Evolutionary conservation across 2,113 vertebrate genomes (phyloP), one percentile per base, ranked within the genome.

Genomic region (Electrona antarctica): DNA sequence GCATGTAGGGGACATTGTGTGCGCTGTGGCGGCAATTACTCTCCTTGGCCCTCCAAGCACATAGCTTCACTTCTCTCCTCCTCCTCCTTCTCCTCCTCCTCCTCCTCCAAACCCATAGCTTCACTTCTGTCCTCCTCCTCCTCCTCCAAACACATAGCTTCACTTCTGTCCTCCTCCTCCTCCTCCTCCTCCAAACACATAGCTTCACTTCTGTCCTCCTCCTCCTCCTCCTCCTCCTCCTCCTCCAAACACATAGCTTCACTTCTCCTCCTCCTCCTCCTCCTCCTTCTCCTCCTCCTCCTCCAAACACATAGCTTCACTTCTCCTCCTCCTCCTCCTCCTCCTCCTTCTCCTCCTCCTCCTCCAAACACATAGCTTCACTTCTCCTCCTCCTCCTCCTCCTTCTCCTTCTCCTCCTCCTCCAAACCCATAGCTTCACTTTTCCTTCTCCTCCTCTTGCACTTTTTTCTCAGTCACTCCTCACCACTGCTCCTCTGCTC

Each of bases 1-100:
- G 87, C 87, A 85, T 88, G 79, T 83, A 92, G 88, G 86, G 89
- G 89, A 92, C 88, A 90, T 90, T 92, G 86, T 91, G 90, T 90
- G 87, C 87, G 84, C 87, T 90, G 90, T 91, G 91, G 89, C 87
- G 88, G 88, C 83, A 92, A 92, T 92, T 91, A 88, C 85, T 90
- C 90, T 90, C 81, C 88, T 83, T 86, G 88, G 85, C 88, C 77
- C 81, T 87, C 78, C 56, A 72, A 88, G 80, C 77, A 75, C 67
- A 64, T 82, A 82, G 82, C 75, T 82, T 84, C 84, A 81, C 86
- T 79, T 68, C 75, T 80, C 71, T 85, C 67, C 84, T 84, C 71
- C 71, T 77, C 76, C 75, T 86, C 73, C 15, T 9, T 6, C 8
- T 47, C 41, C 15, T 21, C 76, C 75, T 86, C 73, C 15, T 9